These are phyloP conservation scores for Melanostoma scalare DNA, from an alignment of 2,888 invertebrate species.

Conservation along the genomic window DNA sequence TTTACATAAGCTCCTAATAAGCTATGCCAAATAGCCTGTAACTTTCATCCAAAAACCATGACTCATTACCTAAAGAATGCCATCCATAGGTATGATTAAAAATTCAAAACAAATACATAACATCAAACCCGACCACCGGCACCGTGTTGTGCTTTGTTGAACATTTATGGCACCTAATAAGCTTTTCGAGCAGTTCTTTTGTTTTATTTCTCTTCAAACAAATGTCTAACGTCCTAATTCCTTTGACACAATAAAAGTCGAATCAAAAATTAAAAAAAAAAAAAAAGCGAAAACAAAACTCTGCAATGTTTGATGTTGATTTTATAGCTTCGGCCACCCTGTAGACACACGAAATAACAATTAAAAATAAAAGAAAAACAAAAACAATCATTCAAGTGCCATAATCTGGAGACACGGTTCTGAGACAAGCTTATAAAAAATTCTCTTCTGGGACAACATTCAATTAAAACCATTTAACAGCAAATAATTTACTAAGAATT, in stretches of 20 bases:
- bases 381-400: constrained; percentile 41
- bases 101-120: no score
- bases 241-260: constrained; percentile 35
- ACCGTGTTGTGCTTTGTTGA: no score
- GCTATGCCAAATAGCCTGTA: no score
- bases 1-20: no score
- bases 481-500: constrained; percentile 72
- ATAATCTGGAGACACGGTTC: constrained; percentile 46
- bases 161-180: no score
- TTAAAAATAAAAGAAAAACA: constrained; percentile 48
- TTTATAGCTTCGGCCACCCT: constrained; percentile 61
- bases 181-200: no score
- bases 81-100: no score
- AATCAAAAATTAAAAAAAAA: constrained; percentile 14
- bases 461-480: constrained; percentile 73
- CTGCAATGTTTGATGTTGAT: constrained; percentile 22
- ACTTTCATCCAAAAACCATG: no score
- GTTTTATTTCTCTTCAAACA: no score
- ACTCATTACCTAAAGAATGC: no score
- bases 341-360: constrained; percentile 51
- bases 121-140: no score
- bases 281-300: constrained; percentile 4
- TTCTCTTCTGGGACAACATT: constrained; percentile 65
- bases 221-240: constrained; percentile 26
- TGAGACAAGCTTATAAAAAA: neutral